phyloP scores from a whole-genome alignment of 2,888 invertebrate genomes.

The Apodemia hepburni region DNA sequence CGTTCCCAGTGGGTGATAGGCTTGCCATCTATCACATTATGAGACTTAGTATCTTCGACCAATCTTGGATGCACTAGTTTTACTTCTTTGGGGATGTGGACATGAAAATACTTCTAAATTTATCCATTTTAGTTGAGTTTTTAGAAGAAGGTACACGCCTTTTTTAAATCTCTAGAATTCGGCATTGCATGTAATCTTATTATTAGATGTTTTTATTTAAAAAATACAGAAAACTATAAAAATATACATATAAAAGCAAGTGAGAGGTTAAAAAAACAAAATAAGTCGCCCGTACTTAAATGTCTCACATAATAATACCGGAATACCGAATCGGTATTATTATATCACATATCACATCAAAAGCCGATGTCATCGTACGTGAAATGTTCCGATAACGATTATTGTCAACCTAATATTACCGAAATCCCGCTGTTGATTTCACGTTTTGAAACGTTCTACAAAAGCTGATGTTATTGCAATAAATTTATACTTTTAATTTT shows the following conservation, averaged over 20 bases:
- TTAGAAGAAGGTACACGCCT: no score
- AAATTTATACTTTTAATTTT: constrained; percentile 73
- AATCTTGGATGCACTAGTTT: no score
- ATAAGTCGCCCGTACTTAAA: constrained; percentile 24
- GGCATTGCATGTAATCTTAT: no score
- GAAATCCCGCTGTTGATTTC: constrained; percentile 43
- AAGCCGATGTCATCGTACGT: constrained; percentile 43
- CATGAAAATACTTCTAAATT: no score
- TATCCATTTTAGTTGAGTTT: no score
- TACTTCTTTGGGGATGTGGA: no score
- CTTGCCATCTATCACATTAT: no score
- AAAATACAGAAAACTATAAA: neutral
- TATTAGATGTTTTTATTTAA: neutral
- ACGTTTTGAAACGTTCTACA: constrained; percentile 53
- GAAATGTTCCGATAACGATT: constrained; percentile 47
- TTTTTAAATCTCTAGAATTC: no score
- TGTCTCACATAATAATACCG: constrained; percentile 30
- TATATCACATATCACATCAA: constrained; percentile 32
- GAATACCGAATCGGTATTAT: constrained; percentile 27
- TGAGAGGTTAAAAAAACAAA: constrained; percentile 25
- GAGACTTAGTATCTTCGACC: no score
- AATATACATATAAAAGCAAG: neutral
- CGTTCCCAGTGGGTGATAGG: no score
- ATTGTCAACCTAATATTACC: constrained; percentile 40
- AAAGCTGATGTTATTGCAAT: constrained; percentile 54